Evolutionary conservation across 2,797 vertebrate species (phyloP).

Genomic region (Onychomys arenicola): DNA sequence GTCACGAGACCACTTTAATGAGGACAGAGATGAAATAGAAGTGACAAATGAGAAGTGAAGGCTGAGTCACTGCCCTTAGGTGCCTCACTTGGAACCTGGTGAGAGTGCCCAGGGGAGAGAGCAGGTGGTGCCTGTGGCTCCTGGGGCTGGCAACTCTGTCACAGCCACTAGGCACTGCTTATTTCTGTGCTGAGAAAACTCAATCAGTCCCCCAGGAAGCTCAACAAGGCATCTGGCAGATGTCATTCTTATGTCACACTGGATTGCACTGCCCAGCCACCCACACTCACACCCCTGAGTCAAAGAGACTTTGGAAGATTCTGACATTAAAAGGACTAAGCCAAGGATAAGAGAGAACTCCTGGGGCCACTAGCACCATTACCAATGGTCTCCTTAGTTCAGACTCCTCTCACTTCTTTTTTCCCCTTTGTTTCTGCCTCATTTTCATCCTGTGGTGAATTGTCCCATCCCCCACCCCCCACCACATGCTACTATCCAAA

Average conservation of each 20-base stretch:
- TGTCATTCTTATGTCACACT: constrained; percentile 61
- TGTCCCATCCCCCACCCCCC: too few species aligned
- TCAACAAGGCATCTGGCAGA: constrained; percentile 12
- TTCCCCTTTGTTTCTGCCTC: not conserved
- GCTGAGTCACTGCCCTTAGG: constrained; percentile 12
- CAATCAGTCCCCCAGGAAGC: constrained; percentile 23
- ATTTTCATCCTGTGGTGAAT: constrained; percentile 22
- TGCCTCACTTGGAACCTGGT: not conserved
- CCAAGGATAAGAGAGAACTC: not conserved
- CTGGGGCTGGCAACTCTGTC: not conserved
- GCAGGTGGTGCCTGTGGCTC: not conserved
- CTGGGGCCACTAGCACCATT: not conserved
- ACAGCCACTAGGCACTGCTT: not conserved
- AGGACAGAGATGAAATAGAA: constrained; percentile 31
- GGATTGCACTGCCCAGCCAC: not conserved
- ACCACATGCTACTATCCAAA: not conserved
- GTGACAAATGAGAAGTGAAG: constrained; percentile 73
- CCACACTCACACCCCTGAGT: not conserved
- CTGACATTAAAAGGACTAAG: constrained; percentile 1
- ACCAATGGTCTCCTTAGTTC: not conserved
- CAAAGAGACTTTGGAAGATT: constrained; percentile 1
- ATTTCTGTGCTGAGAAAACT: constrained; percentile 45
- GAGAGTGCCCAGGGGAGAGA: not conserved
- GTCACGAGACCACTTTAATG: not conserved
- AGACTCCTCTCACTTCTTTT: not conserved